A percentile compares a stretch with the other conserved stretches of the same genome.
Conservation (phyloP, 2,797 vertebrate species). For the Spinus pinus region DNA sequence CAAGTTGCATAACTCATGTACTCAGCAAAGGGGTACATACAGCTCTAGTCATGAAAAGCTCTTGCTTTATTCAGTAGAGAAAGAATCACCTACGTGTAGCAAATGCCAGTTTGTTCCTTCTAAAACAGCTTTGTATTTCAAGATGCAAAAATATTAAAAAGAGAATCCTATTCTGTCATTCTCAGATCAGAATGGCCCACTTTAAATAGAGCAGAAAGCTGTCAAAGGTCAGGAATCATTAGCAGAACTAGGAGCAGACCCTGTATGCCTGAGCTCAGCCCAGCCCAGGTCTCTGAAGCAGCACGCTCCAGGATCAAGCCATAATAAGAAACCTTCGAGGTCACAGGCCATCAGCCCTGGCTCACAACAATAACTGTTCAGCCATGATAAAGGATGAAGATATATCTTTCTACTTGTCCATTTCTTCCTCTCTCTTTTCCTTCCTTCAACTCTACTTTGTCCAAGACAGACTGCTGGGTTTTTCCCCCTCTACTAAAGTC, state of each 20-base stretch:
- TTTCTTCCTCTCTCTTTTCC: background rate
- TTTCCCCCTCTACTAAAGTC: background rate
- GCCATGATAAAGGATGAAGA: background rate
- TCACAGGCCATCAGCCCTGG: background rate
- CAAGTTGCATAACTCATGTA: background rate
- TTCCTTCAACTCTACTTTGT: background rate
- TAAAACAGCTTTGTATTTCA: background rate
- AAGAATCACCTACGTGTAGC: background rate
- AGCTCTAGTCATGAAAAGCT: background rate
- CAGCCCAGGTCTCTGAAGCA: background rate
- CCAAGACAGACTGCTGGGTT: background rate
- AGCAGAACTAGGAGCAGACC: background rate
- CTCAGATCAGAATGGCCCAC: background rate
- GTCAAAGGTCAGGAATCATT: background rate
- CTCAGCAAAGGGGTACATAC: background rate
- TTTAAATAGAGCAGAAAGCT: background rate
- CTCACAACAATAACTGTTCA: background rate
- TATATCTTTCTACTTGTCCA: background rate
- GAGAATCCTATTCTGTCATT: background rate
- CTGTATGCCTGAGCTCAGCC: background rate
- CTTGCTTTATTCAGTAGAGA: background rate
- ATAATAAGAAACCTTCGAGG: background rate
- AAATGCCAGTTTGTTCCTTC: background rate
- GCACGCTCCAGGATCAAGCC: background rate
- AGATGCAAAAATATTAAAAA: background rate